Evolutionary conservation across 2,113 vertebrate species (phyloP).

Genomic region (Phoenicopterus ruber): DNA sequence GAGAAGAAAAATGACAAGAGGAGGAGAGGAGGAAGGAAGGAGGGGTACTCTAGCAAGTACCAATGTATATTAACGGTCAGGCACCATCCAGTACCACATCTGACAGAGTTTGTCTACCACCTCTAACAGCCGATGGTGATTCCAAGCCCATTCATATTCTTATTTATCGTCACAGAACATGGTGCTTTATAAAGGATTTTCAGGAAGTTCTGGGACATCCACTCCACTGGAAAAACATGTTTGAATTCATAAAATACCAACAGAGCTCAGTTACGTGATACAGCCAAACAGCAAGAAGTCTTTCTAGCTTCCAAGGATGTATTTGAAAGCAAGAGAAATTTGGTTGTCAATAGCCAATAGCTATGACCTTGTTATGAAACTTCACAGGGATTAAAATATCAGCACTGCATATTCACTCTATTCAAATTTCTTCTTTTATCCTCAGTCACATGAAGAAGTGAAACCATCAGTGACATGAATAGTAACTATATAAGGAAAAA

Average conservation of each 20-base stretch:
- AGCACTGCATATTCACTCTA: not conserved
- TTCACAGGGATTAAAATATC: slow-evolving; percentile 7
- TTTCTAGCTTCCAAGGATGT: not conserved
- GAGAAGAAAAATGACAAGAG: not conserved
- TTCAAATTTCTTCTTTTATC: slow-evolving; percentile 15
- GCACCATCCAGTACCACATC: not conserved
- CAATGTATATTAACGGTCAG: not conserved
- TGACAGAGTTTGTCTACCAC: not conserved
- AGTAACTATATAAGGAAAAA: not conserved
- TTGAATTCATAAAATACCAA: not conserved
- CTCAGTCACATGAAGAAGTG: not conserved
- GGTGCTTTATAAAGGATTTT: not conserved
- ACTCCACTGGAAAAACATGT: not conserved
- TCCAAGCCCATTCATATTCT: not conserved
- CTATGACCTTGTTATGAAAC: slow-evolving; percentile 13
- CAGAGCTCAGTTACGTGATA: not conserved
- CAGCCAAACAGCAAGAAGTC: not conserved
- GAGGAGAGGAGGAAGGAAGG: not conserved
- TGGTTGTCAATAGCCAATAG: slow-evolving; percentile 3
- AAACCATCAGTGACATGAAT: not conserved
- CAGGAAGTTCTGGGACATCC: not conserved
- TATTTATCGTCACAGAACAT: not conserved
- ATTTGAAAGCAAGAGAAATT: slow-evolving; percentile 21
- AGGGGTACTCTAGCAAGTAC: not conserved
- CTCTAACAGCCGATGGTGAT: not conserved